Evolutionary conservation across 2,113 vertebrate genomes (phyloP), one percentile per base, ranked within the genome.

Genomic region (Gallinago paraguaiae): DNA sequence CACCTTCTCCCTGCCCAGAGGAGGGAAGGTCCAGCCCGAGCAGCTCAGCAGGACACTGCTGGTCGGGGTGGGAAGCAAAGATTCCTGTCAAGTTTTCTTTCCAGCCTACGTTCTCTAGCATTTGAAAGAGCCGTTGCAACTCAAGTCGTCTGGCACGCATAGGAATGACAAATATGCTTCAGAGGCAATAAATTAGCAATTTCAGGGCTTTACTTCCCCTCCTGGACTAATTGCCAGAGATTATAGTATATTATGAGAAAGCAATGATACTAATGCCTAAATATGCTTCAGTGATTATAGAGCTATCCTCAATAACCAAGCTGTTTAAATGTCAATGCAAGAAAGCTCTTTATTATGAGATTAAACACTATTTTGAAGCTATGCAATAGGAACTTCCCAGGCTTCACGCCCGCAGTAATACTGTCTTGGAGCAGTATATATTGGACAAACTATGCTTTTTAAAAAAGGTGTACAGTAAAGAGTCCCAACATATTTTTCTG

Each of bases 151-250:
- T 82, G 88, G 91, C 88, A 60, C 56, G 93, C 82, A 82, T 51
- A 67, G 41, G 75, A 88, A 95, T 96, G 96, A 97, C 95, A 97
- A 97, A 97, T 92, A 96, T 27, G 86, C 95, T 97, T 97, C 94
- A 83, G 91, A 95, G 94, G 88, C 92, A 94, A 96, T 97, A 97
- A 97, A 97, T 97, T 96, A 97, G 96, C 95, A 93, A 96, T 96
- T 97, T 91, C 94, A 94, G 96, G 96, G 92, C 95, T 97, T 97
- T 97, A 97, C 92, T 94, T 96, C 97, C 92, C 97, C 97, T 96
- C 96, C 51, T 92, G 97, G 97, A 97, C 97, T 97, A 97, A 97
- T 97, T 97, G 97, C 95, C 93, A 96, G 93, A 97, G 96, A 97
- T 97, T 97, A 97, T 91, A 96, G 96, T 96, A 96, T 97, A 97